Percentiles rank a stretch among this genome's conserved stretches.
These are phyloP conservation scores for Pelvicachromis taeniatus DNA, from an alignment of 2,113 vertebrate species.

Conservation along the genomic window DNA sequence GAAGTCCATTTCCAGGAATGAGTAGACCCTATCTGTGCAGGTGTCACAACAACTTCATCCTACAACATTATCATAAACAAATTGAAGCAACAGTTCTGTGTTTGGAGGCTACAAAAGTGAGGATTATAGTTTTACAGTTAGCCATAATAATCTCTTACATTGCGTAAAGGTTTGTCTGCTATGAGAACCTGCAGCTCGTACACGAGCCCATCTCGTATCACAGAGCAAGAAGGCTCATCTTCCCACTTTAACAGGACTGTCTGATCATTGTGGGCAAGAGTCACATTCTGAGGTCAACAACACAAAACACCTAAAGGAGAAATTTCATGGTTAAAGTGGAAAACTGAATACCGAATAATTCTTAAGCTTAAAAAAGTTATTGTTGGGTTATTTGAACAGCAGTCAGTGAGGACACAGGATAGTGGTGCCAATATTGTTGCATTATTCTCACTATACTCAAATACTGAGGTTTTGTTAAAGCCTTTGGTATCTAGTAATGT, in stretches of 20 bases:
- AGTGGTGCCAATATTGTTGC: neutral
- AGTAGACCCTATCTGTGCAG: no score
- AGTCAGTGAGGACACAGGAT: neutral
- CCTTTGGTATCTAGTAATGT: neutral
- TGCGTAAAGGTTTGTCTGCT: no score
- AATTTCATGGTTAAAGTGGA: neutral
- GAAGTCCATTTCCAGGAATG: no score
- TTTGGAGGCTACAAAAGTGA: no score
- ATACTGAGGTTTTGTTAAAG: neutral
- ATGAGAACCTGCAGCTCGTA: no score
- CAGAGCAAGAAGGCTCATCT: no score
- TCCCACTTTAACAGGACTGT: constrained; percentile 38
- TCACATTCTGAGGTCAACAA: constrained; percentile 41
- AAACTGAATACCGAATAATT: no score
- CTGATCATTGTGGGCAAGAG: neutral
- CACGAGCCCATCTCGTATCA: no score
- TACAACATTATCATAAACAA: neutral
- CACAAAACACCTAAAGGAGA: neutral
- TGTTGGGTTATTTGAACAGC: neutral
- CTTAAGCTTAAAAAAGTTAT: neutral
- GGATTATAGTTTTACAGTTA: no score
- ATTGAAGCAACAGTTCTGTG: no score
- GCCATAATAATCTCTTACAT: no score
- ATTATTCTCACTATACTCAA: neutral
- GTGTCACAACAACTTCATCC: constrained; percentile 40